Percentiles rank a stretch among this genome's conserved stretches.
These are phyloP conservation scores for Acrossocheilus fasciatus DNA, from an alignment of 2,797 vertebrate genomes.

Conservation along the genomic window DNA sequence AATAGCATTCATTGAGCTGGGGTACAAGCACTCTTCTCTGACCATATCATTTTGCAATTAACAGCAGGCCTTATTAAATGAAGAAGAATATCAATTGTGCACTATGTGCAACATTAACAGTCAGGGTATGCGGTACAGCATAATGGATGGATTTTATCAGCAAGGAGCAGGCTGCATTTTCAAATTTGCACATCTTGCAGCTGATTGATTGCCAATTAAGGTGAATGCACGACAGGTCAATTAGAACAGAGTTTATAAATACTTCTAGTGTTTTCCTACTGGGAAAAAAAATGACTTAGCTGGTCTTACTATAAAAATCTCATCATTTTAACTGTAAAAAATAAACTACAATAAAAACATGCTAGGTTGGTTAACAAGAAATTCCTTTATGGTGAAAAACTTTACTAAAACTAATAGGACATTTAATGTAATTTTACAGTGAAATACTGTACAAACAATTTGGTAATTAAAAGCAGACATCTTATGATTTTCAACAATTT, in stretches of 20 bases:
- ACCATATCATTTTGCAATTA: conserved; percentile 14
- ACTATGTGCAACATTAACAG: not conserved
- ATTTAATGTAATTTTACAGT: not conserved
- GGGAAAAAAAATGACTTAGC: not conserved
- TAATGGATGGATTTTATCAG: not conserved
- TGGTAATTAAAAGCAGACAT: not conserved
- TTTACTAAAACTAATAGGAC: not conserved
- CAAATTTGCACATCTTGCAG: not conserved
- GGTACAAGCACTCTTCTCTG: not conserved
- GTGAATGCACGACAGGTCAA: not conserved
- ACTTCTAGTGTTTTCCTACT: not conserved
- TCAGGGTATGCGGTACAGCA: not conserved
- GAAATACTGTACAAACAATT: not conserved
- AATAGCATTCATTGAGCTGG: conserved; percentile 2
- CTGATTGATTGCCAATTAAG: conserved; percentile 1
- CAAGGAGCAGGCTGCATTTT: not conserved
- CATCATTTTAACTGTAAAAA: too few species aligned
- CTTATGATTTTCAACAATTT: not conserved
- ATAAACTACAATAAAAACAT: not conserved
- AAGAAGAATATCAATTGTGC: not conserved
- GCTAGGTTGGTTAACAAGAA: not conserved
- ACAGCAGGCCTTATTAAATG: not conserved
- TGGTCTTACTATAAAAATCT: not conserved
- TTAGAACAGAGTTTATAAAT: not conserved
- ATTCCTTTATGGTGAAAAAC: not conserved